These are phyloP conservation scores for Ornithorhynchus anatinus DNA, from an alignment of 2,113 vertebrate species.

Conservation along the genomic window DNA sequence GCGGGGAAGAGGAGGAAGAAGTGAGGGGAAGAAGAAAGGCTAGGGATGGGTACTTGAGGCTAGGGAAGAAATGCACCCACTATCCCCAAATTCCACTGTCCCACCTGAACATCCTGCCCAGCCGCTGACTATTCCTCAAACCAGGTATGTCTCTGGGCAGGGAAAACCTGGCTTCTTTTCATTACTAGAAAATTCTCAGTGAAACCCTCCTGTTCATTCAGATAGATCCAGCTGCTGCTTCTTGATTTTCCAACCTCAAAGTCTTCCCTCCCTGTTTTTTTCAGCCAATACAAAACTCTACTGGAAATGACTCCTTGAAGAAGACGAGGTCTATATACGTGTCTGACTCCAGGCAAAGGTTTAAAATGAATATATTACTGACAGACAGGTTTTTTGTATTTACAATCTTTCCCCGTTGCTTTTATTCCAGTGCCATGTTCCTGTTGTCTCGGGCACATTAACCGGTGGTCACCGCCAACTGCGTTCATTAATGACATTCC, in stretches of 20 bases:
- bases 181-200: background rate
- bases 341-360: constrained; percentile 5
- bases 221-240: background rate
- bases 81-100: background rate
- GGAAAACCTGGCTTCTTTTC: background rate
- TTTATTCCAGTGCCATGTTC: constrained; percentile 22
- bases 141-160: background rate
- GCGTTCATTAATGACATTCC: constrained; percentile 50
- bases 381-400: constrained; percentile 15
- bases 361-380: constrained; percentile 35
- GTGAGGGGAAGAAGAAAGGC: too few relatives aligned
- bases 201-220: background rate
- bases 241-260: background rate
- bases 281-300: constrained; percentile 10
- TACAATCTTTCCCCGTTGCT: constrained; percentile 25
- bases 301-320: constrained; percentile 23
- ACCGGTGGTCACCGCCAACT: constrained; percentile 25
- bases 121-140: background rate
- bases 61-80: accelerated
- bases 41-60: too few relatives aligned
- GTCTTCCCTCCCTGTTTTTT: background rate
- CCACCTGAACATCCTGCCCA: background rate
- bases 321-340: background rate
- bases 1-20: background rate
- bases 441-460: constrained; percentile 32